Percentiles rank a stretch among this genome's conserved stretches.
Conservation (phyloP, 2,797 vertebrate species). For the Pachyuromys duprasi region DNA sequence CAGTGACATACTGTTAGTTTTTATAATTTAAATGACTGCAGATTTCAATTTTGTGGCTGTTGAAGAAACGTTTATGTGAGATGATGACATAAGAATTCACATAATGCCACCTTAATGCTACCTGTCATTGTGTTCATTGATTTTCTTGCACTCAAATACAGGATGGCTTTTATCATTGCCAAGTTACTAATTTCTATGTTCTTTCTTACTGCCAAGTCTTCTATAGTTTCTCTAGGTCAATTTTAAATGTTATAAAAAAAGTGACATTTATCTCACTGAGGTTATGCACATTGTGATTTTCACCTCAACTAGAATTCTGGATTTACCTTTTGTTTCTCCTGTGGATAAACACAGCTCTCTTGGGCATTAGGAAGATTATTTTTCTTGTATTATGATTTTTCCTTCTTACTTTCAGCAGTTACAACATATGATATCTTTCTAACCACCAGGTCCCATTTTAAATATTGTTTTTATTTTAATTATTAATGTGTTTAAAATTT, state of each 20-base stretch:
- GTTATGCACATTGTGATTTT: background rate
- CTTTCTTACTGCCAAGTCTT: background rate
- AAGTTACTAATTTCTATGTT: background rate
- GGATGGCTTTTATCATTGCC: background rate
- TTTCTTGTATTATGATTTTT: background rate
- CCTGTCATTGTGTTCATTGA: background rate
- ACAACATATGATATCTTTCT: background rate
- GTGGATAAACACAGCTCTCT: background rate
- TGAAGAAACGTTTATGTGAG: background rate
- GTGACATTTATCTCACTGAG: background rate
- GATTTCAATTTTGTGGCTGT: background rate
- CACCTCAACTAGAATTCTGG: background rate
- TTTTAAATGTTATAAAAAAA: slow-evolving; percentile 18
- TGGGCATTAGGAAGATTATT: background rate
- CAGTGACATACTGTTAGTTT: background rate
- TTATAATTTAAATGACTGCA: background rate
- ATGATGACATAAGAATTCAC: background rate
- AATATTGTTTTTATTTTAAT: background rate
- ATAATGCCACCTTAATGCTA: background rate
- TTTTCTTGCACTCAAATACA: background rate
- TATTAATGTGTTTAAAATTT: background rate
- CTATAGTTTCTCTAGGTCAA: background rate
- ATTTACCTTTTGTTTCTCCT: background rate
- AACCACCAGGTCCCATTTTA: background rate
- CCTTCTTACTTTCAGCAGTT: background rate